Conservation (phyloP, 2,113 vertebrate species). For the Oncorhynchus nerka region DNA sequence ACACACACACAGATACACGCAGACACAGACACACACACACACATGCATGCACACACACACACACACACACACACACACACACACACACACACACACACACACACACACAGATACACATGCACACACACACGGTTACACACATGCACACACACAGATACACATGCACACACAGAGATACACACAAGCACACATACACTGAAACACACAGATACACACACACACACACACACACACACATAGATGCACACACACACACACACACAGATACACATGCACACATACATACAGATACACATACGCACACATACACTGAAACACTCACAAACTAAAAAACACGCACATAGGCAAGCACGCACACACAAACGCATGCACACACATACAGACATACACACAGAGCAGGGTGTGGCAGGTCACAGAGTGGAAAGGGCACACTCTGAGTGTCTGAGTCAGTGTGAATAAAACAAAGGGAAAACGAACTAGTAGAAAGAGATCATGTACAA, state of each 20-base stretch:
- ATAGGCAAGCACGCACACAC: too few species aligned
- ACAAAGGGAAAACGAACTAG: not conserved
- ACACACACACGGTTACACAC: rapidly evolving
- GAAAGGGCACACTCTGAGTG: conserved; percentile 11
- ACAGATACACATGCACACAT: conserved; percentile 50
- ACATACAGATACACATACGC: conserved; percentile 14
- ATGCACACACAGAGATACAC: conserved; percentile 38
- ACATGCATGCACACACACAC: conserved; percentile 22
- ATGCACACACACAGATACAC: too few species aligned
- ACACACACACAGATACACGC: conserved; percentile 34
- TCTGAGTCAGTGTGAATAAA: not conserved
- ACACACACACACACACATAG: too few species aligned
- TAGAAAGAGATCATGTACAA: not conserved
- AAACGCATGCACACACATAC: not conserved
- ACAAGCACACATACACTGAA: conserved; percentile 32
- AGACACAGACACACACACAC: conserved; percentile 55
- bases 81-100: too few species aligned
- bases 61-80: too few species aligned
- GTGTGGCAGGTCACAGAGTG: conserved; percentile 49
- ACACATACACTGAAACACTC: too few species aligned
- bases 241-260: too few species aligned
- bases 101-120: too few species aligned
- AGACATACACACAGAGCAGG: conserved; percentile 47
- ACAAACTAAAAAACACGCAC: too few species aligned
- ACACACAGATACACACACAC: not conserved